Evolutionary conservation across 2,888 invertebrate genomes (phyloP), one percentile per base, ranked within the genome.

Genomic region (Rhamnusium bicolor): DNA sequence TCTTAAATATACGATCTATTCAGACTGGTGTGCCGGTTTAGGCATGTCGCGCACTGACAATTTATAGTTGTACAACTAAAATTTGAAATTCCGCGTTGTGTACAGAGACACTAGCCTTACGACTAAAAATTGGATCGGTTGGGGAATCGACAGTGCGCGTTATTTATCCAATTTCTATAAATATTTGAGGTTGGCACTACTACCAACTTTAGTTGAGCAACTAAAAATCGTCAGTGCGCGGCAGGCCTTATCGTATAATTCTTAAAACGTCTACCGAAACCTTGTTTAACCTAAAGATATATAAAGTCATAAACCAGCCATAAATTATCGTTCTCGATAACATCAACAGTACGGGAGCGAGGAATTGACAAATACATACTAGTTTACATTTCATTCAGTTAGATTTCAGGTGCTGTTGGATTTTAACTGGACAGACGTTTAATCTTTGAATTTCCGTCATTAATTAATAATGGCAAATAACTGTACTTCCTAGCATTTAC

Each of bases 391-490:
- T 70, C 63, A 58, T 70, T 65, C 63, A 58, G 63, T 62, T 62
- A 53, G 61, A 69, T 63, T 63, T 63, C 56, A 46, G 61, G 24
- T 47, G 47, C 70, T 63, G 63, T 29, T 56, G 56, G 21, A 54
- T 53, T 54, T 51, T 12, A 21, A 69, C 6, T 51, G 51, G 49
- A 53, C 54, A 69, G 27, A 16, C 47, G 51, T 63, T 63, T 61
- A 65, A 70, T 63, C 63, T 70, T 40, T 58, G 47, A 56, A 49
- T 58, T 70, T 62, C 63, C 63, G 65, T 46, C 69, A 46, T 69
- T 69, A 69, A 69, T 69, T 69, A 69, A 69, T 65, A 69, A 56
- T 56, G 63, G 61, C 63, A 24, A 70, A 49, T 70, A 70, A 70
- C 70, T 56, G 70, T 70, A 63, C 18, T 65, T 27, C 14, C 62